Evolutionary conservation across 2,113 vertebrate species (phyloP), one percentile per base, ranked within the genome.

Genomic region (Terrapene triunguis): DNA sequence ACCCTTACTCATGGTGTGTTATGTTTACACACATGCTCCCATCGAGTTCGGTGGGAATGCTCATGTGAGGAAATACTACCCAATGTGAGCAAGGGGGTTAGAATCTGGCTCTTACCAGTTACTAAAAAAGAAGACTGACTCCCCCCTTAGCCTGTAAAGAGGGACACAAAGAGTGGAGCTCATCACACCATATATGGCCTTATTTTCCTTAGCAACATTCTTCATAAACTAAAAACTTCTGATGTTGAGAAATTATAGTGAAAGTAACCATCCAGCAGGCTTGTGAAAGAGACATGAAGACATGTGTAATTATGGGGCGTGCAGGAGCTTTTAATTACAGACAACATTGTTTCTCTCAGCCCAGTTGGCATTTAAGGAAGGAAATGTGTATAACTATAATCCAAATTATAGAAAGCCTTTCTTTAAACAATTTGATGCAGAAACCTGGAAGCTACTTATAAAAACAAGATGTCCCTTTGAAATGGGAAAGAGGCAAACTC

Each of bases 21-120:
- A 42, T 57, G 50, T 1, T 2, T 78, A 48, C n/a, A 78, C 82
- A n/a, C 35, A n/a, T 2, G 14, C 87, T 86, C 95, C 89, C 86
- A 50, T 10, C 3, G 59, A 86, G 50, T 3, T 55, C 57, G 72
- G 32, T 38, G 85, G 74, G 81, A 80, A 72, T 76, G 82, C 16
- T 5, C 65, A 82, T 3, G 86, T 25, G 78, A 95, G 95, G 93
- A 96, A 92, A 88, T 96, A 94, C 95, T 94, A 90, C 85, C 87
- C 93, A 89, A 81, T 96, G 82, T 69, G 88, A 91, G 91, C 53
- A 79, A 90, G 83, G 53, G 19, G 81, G 74, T 80, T 6, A 32
- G 91, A 93, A 89, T 35, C 57, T 85, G 59, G 80, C 83, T 72
- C 48, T 87, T 50, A 90, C 69, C 35, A 65, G 48, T 84, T 54